Percentiles rank a stretch among this genome's conserved stretches.
These are phyloP conservation scores for Chiloscyllium plagiosum DNA, from an alignment of 2,113 vertebrate species.

Conservation along the genomic window DNA sequence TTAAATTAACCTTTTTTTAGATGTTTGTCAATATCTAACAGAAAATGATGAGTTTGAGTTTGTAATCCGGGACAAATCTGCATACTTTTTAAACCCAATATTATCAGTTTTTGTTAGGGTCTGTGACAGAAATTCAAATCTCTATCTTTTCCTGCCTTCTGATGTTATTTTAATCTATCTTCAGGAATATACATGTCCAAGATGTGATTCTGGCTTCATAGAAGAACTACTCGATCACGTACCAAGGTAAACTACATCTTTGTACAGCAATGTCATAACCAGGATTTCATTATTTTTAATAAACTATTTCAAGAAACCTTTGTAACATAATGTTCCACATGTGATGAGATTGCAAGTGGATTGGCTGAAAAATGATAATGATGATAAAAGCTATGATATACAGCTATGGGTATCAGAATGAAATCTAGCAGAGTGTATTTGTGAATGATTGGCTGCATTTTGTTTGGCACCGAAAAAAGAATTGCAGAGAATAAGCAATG, in stretches of 20 bases:
- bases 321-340: background rate
- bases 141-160: background rate
- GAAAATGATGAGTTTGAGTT: background rate
- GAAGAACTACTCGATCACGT: constrained; percentile 75
- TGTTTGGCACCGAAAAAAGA: background rate
- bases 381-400: background rate
- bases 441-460: background rate
- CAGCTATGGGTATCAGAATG: background rate
- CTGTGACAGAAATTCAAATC: background rate
- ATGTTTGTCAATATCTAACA: background rate
- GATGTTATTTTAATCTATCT: constrained; percentile 33
- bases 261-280: background rate
- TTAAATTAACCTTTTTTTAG: too few species aligned
- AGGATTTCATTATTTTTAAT: background rate
- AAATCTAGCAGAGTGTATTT: background rate
- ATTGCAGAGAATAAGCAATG: background rate
- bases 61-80: background rate
- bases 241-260: background rate
- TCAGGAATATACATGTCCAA: constrained; percentile 88
- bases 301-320: background rate
- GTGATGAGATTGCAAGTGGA: too few species aligned
- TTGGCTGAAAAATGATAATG: background rate
- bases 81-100: background rate
- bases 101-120: background rate
- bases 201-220: constrained; percentile 90